Percentiles rank a stretch among this genome's conserved stretches.
Evolutionary conservation across 2,113 vertebrate species (phyloP).

Genomic region (Oxyruncus cristatus): DNA sequence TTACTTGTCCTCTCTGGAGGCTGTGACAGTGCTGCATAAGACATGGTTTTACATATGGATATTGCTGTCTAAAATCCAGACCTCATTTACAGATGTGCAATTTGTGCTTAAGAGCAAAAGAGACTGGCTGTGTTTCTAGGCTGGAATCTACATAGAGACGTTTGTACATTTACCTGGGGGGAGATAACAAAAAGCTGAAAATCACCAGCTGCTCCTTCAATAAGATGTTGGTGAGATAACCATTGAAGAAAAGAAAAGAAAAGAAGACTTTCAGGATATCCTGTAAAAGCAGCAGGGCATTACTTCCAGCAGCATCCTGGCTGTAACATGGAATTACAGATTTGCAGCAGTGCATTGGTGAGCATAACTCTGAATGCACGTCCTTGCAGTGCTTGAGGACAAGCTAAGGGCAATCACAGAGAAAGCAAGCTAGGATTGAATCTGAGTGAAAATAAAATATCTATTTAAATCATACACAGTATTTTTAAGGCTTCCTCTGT

Average conservation of each 20-base stretch:
- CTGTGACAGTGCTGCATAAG: not conserved
- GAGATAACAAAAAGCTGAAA: not conserved
- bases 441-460: not conserved
- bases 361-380: accelerated
- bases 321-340: not conserved
- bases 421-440: not conserved
- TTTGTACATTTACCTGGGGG: not conserved
- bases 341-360: not conserved
- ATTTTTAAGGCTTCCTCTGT: not conserved
- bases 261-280: not conserved
- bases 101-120: not conserved
- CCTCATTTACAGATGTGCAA: not conserved
- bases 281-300: not conserved
- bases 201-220: not conserved
- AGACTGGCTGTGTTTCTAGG: not conserved
- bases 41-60: not conserved
- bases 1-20: slow-evolving; percentile 19
- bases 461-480: not conserved
- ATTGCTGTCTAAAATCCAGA: not conserved
- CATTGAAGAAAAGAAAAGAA: not conserved
- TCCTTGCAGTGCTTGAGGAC: not conserved
- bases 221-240: not conserved
- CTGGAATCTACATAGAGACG: not conserved
- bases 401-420: not conserved
- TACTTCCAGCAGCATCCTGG: not conserved